Conservation (phyloP, 2,888 invertebrate genomes). For the Nomada fabriciana region DNA sequence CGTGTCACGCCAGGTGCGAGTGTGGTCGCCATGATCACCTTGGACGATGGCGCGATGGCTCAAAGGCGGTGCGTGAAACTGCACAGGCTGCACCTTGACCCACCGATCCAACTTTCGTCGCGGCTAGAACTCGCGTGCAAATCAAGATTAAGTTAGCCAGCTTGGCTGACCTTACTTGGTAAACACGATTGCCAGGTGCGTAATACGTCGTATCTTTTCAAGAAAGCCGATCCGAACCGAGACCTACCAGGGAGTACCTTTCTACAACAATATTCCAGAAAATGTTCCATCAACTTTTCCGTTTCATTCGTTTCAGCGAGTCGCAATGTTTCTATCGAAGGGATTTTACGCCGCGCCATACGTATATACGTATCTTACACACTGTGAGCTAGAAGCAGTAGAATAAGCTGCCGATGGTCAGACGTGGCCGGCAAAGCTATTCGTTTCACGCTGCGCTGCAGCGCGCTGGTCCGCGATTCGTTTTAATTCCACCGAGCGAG, state of each 20-base stretch:
- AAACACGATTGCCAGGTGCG: constrained; percentile 59
- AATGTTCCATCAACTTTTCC: too few species aligned
- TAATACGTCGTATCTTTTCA: constrained; percentile 32
- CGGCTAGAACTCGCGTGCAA: constrained; percentile 81
- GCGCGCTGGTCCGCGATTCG: too few species aligned
- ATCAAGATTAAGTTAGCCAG: constrained; percentile 81
- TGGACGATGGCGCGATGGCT: background rate
- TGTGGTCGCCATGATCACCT: constrained; percentile 37
- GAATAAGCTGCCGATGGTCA: constrained; percentile 2
- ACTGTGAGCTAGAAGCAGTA: background rate
- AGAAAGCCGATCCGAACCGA: background rate
- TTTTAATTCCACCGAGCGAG: background rate
- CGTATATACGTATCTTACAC: background rate
- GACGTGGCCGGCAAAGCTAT: background rate
- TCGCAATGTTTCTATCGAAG: too few species aligned
- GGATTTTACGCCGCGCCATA: too few species aligned
- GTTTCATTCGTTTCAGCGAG: too few species aligned
- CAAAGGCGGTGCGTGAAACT: constrained; percentile 67
- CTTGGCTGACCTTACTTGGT: constrained; percentile 78
- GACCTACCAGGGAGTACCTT: background rate
- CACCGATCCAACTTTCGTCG: constrained; percentile 76
- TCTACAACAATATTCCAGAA: background rate
- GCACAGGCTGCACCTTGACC: constrained; percentile 80
- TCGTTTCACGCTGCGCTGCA: too few species aligned
- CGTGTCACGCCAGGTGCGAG: constrained; percentile 2